A percentile compares a stretch with the other conserved stretches of the same genome.
phyloP scores from a whole-genome alignment of 92 coral and sea anemone species.

The Muricea muricata region DNA sequence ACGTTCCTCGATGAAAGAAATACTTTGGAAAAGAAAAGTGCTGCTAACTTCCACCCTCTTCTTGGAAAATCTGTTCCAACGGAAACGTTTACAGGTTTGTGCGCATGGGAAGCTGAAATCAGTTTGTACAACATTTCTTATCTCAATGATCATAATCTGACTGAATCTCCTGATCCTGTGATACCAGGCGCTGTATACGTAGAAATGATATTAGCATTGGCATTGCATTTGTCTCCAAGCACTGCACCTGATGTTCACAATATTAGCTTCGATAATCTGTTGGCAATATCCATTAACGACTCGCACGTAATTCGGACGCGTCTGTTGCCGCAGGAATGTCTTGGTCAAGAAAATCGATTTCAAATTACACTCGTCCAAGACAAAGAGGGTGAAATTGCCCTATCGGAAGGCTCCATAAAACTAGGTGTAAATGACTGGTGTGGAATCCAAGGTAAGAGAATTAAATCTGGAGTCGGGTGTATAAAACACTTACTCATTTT shows the following conservation, averaged over 20 bases:
- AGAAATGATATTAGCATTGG: slow-evolving; percentile 71
- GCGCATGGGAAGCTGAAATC: slow-evolving; percentile 70
- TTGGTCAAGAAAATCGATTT: background rate
- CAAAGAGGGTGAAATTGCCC: background rate
- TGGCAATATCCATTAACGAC: slow-evolving; percentile 58
- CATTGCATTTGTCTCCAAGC: slow-evolving; percentile 56
- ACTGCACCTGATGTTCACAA: slow-evolving; percentile 35
- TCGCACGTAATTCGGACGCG: slow-evolving; percentile 29
- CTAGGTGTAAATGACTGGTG: background rate
- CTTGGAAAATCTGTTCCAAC: slow-evolving; percentile 51
- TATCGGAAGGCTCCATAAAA: slow-evolving; percentile 12
- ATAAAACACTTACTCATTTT: background rate
- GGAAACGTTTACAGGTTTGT: slow-evolving; percentile 57
- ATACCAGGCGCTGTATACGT: slow-evolving; percentile 67
- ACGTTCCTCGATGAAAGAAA: background rate
- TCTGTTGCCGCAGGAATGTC: background rate
- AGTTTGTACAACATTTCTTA: slow-evolving; percentile 60
- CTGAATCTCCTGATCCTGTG: slow-evolving; percentile 55
- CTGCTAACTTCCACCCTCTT: slow-evolving; percentile 39
- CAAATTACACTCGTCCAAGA: slow-evolving; percentile 7
- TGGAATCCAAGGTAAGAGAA: background rate
- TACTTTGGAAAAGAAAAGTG: background rate
- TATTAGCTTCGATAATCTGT: slow-evolving; percentile 44
- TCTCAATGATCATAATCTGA: slow-evolving; percentile 59
- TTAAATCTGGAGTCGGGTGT: too few relatives aligned